Evolutionary conservation across 1,140 invertebrate species (phyloP).

Genomic region (Anastatus disparis): DNA sequence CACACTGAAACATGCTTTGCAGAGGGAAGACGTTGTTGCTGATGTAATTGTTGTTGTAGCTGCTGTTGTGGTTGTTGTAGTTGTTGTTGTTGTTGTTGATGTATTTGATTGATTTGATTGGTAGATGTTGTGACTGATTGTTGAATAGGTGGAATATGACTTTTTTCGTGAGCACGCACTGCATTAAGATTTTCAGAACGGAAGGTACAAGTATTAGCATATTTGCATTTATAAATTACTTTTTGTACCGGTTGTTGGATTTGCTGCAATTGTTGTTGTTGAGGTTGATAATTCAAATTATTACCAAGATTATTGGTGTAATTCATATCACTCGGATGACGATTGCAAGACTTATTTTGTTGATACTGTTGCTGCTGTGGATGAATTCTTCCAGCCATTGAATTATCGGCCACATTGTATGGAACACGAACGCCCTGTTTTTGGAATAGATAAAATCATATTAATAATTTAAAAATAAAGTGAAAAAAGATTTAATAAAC

Average conservation of each 20-base stretch:
- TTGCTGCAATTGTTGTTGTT: constrained; percentile 3
- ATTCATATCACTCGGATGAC: not conserved
- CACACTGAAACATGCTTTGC: constrained; percentile 16
- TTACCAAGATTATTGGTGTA: not conserved
- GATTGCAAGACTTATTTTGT: constrained; percentile 6
- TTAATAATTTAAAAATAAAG: too few species aligned
- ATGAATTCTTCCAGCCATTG: too few species aligned
- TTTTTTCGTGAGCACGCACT: constrained; percentile 24
- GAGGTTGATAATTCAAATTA: not conserved
- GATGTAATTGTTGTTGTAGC: not conserved
- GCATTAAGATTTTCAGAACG: not conserved
- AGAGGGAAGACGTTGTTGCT: constrained; percentile 19
- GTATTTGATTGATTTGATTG: not conserved
- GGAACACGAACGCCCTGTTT: not conserved
- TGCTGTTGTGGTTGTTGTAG: not conserved
- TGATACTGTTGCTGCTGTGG: not conserved
- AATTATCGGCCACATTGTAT: not conserved
- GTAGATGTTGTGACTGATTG: not conserved
- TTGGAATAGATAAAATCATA: too few species aligned
- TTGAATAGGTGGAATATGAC: constrained; percentile 3
- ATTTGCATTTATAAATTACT: constrained; percentile 11
- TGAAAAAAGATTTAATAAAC: too few species aligned
- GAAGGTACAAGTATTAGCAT: not conserved
- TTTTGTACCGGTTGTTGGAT: not conserved
- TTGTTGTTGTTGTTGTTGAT: not conserved